Base-by-base conservation (phyloP, 2,113 vertebrate genomes). In the Periophthalmus modestus region DNA sequence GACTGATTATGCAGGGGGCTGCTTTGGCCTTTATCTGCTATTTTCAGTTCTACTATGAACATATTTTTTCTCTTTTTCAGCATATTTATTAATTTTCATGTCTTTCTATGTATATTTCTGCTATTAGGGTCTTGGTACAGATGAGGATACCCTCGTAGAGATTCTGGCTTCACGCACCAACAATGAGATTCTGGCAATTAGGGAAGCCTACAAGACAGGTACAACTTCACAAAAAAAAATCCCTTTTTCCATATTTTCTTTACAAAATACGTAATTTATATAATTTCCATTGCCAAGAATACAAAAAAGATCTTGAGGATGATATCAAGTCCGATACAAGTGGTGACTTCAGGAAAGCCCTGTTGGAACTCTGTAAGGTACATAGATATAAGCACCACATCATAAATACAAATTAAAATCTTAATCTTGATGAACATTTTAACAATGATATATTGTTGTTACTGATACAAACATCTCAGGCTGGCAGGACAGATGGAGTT, bases 91-190 rank as follows among this genome's bases (percentile, higher is more conserved):
- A 24, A 59, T 28, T 59, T 14, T 59, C 21, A 24, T 58, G 14
- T 57, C 54, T 23, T 57, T 21, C 21, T 12, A 52, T 15, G 2
- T 61, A 2, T 2, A 7, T 28, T 16, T 12, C 2, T 62, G 16
- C 52, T 5, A 76, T 71, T 24, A 99, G 98, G 96, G 97, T 7
- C 78, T 97, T 72, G 97, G 96, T 73, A 99, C 98, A 72, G 95
- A 97, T 77, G 98, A 99, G 89, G 95, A 96, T 4, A 95, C 93
- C 18, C 87, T 99, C 71, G 88, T 94, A 2, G 98, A 99, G 89
- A 95, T 99, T 89, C 57, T 99, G 85, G 88, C 88, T 71, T 96
- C 98, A 72, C 94, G 98, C 86, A 93, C 2, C 81, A 99, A 98
- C 83, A 87, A 0, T 19, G 94, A 98, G 82, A 94, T 99, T 75